phyloP scores from a whole-genome alignment of 2,797 vertebrate species.

The Lithobates sylvaticus region DNA sequence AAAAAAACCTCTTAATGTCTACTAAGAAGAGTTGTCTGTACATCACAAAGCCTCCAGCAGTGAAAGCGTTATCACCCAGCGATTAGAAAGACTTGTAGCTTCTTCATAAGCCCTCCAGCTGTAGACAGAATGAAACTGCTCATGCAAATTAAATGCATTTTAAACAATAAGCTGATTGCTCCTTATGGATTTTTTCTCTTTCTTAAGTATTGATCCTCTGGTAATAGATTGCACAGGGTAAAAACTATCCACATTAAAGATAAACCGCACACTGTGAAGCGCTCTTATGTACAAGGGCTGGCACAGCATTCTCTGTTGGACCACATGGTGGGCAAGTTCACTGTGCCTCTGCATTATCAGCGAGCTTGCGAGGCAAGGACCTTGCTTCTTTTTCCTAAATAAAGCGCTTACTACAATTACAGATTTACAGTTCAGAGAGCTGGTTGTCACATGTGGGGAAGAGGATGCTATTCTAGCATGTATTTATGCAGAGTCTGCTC shows the following conservation, averaged over 20 bases:
- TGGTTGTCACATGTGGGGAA: neutral
- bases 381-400: neutral
- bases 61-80: constrained; percentile 36
- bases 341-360: constrained; percentile 34
- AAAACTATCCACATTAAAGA: constrained; percentile 61
- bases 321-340: constrained; percentile 27
- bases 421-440: neutral
- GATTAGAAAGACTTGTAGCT: constrained; percentile 18
- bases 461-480: neutral
- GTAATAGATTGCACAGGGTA: constrained; percentile 62
- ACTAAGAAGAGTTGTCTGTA: no score
- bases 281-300: constrained; percentile 42
- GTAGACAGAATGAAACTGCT: constrained; percentile 56
- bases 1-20: no score
- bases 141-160: constrained; percentile 64
- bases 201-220: constrained; percentile 58
- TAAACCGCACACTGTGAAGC: constrained; percentile 57
- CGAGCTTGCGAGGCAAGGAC: neutral
- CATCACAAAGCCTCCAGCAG: neutral
- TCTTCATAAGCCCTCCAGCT: constrained; percentile 53
- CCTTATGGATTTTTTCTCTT: constrained; percentile 55
- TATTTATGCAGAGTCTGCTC: constrained; percentile 7
- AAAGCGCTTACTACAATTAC: neutral
- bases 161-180: constrained; percentile 60
- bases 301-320: constrained; percentile 27